Base-by-base conservation (phyloP, 2,888 invertebrate species). In the Microctonus hyperodae region DNA sequence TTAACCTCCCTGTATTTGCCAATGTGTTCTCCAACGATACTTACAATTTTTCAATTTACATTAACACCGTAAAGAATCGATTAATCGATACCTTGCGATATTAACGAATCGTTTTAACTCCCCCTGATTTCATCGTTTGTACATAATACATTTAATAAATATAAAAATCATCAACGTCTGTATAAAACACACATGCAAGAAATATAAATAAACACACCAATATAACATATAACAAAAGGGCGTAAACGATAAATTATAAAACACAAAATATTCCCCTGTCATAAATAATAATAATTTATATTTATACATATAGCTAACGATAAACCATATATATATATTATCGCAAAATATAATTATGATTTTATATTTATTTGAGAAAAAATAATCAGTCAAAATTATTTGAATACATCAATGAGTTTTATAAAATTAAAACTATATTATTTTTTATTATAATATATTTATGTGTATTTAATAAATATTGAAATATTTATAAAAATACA, bases 241-340 rank as follows among this genome's bases (percentile, higher is more conserved):
- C 74, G 77, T 72, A 75, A 72, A 73, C 75, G 78, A 81, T 81
- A 81, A 81, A 79, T 80, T 81, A 81, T 81, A 80, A 78, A 76
- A 78, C 74, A 78, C 80, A 81, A 76, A 78, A 79, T 73, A 76
- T 81, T 80, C 81, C 80, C 75, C 74, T 72, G 74, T 73, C 75
- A 77, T 81, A 81, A 81, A 81, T 81, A 74, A 79, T 72, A 62
- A 44, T 44, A 44, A 62, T 58, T 60, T 56, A 70, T 64, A 68
- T 56, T n/a, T n/a, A n/a, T n/a, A 59, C 63, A 53, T 40, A n/a
- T n/a, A n/a, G n/a, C n/a, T n/a, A n/a, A n/a, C 73, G 60, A 44
- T 44, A 44, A 62, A 61, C 63, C 57, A 70, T 64, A 68, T 56
- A 70, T 64, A 68, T 56, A 56, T 63, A 53, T 40, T 61, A 44